Conservation (phyloP, 2,888 invertebrate genomes). For the Nomada fabriciana region DNA sequence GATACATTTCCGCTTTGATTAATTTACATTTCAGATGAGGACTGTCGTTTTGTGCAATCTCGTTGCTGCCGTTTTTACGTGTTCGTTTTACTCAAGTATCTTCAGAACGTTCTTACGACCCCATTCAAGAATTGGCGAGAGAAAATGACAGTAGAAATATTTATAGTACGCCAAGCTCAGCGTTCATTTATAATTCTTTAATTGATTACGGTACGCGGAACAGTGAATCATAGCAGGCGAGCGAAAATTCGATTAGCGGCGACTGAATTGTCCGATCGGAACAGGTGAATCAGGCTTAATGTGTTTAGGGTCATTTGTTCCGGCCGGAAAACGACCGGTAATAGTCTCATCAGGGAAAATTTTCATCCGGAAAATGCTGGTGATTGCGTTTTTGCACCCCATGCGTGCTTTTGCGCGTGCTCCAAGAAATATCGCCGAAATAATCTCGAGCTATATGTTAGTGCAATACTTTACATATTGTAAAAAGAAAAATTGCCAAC, state of each 20-base stretch:
- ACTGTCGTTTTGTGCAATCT: no score
- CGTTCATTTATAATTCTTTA: slow-evolving; percentile 1
- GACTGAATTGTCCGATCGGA: slow-evolving; percentile 49
- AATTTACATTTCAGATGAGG: no score
- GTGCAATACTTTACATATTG: no score
- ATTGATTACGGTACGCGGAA: not conserved
- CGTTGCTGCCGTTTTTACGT: no score
- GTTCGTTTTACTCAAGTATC: no score
- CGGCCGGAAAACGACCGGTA: slow-evolving; percentile 62
- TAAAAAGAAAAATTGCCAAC: no score
- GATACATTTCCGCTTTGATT: no score
- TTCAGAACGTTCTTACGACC: no score
- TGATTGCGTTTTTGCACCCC: slow-evolving; percentile 59
- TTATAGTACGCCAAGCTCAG: no score
- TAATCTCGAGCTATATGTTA: not conserved
- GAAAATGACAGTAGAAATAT: no score
- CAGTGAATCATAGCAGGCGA: slow-evolving; percentile 5
- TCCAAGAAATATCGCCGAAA: slow-evolving; percentile 1
- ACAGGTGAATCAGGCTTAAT: slow-evolving; percentile 57
- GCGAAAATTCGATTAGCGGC: slow-evolving; percentile 54
- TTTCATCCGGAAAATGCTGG: slow-evolving; percentile 53
- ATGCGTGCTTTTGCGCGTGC: slow-evolving; percentile 22
- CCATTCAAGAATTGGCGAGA: no score
- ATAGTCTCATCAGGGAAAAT: slow-evolving; percentile 61
- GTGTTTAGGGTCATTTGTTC: slow-evolving; percentile 68